phyloP scores from a whole-genome alignment of 1,140 invertebrate species.

The Bombyx mandarina region DNA sequence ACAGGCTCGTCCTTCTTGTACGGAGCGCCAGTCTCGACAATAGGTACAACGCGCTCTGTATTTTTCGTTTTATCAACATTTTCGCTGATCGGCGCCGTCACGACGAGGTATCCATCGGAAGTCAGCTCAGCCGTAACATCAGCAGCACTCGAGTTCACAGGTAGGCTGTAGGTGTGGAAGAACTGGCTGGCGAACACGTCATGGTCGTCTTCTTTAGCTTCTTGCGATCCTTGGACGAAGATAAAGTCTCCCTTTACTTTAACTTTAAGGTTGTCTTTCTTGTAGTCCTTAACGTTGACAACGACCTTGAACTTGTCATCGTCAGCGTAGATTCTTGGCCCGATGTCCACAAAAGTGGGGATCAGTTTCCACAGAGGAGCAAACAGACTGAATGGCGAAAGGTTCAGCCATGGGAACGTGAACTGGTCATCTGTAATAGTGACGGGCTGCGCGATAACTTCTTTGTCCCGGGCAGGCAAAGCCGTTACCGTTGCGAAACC shows the following conservation, averaged over 20 bases:
- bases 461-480: constrained; percentile 33
- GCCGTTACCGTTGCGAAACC: constrained; percentile 36
- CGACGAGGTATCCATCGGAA: constrained; percentile 37
- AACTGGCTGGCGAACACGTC: constrained; percentile 57
- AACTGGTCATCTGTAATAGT: constrained; percentile 39
- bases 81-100: constrained; percentile 32
- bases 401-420: constrained; percentile 47
- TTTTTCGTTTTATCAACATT: constrained; percentile 18
- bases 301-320: constrained; percentile 52
- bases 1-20: constrained; percentile 26
- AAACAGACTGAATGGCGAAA: constrained; percentile 49
- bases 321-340: constrained; percentile 42
- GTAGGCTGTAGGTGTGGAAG: constrained; percentile 56
- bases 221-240: constrained; percentile 55
- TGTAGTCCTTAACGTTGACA: constrained; percentile 56
- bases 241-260: constrained; percentile 52
- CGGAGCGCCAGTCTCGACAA: constrained; percentile 33
- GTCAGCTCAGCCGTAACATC: constrained; percentile 42
- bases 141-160: constrained; percentile 36
- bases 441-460: constrained; percentile 28
- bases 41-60: constrained; percentile 40
- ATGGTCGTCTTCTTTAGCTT: constrained; percentile 45
- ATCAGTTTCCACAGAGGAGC: constrained; percentile 46
- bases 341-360: constrained; percentile 50
- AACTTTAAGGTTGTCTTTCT: constrained; percentile 50